phyloP scores from a whole-genome alignment of 2,113 vertebrate genomes.

The Pachycephala philippinensis region DNA sequence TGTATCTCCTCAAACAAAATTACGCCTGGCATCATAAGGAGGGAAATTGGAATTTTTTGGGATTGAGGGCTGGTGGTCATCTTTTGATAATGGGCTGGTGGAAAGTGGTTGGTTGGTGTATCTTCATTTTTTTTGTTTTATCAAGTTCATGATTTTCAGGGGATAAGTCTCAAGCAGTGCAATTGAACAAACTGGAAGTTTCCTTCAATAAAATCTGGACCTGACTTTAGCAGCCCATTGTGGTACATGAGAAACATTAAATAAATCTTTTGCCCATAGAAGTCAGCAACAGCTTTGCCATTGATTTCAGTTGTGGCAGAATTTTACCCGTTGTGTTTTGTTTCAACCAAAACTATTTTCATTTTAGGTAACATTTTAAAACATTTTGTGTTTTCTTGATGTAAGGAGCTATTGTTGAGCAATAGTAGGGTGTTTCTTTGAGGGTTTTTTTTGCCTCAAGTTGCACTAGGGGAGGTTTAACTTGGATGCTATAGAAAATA shows the following conservation, averaged over 20 bases:
- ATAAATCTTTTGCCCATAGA: not conserved
- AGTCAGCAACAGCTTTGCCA: not conserved
- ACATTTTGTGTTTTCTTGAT: not conserved
- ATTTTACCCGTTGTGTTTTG: not conserved
- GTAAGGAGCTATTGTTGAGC: not conserved
- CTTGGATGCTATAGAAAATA: not conserved
- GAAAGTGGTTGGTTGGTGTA: not conserved
- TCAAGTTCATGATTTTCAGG: not conserved
- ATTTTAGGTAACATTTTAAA: not conserved
- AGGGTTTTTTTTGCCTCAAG: not conserved
- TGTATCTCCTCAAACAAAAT: not conserved
- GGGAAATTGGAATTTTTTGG: not conserved
- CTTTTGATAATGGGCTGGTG: not conserved
- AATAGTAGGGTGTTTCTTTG: not conserved
- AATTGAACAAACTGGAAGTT: not conserved
- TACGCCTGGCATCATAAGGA: not conserved
- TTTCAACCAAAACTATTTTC: not conserved
- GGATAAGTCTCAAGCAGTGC: not conserved
- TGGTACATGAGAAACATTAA: not conserved
- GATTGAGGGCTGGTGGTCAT: not conserved
- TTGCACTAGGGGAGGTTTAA: not conserved
- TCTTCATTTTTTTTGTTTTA: not conserved
- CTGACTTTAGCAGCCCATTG: not conserved
- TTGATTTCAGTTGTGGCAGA: not conserved
- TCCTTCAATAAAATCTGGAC: not conserved